These are phyloP conservation scores for Donacobius atricapilla DNA, from an alignment of 2,113 vertebrate genomes.

Conservation along the genomic window DNA sequence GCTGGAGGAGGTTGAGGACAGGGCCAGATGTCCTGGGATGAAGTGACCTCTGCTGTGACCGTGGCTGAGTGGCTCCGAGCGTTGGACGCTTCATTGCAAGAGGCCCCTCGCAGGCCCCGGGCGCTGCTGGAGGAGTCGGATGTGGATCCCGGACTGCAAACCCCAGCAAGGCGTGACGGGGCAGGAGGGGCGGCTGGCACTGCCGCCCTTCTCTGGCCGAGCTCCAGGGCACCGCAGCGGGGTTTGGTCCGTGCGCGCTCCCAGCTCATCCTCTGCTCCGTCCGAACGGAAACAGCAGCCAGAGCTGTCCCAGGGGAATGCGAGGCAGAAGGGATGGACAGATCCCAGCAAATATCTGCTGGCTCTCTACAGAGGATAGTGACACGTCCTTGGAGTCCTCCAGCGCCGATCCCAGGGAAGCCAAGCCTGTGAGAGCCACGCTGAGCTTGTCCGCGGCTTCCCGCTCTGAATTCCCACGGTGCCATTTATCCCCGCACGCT, in stretches of 20 bases:
- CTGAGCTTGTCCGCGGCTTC: background rate
- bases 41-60: background rate
- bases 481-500: background rate
- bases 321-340: background rate
- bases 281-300: background rate
- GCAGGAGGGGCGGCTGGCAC: background rate
- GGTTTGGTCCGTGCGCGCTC: accelerated
- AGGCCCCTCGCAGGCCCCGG: accelerated
- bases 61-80: accelerated
- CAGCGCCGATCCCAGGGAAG: background rate
- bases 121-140: background rate
- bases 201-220: background rate
- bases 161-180: background rate
- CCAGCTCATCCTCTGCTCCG: accelerated
- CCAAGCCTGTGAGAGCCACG: background rate
- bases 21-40: background rate
- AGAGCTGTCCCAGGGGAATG: background rate
- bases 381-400: background rate
- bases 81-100: accelerated
- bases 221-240: background rate
- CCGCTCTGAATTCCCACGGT: background rate
- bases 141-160: background rate
- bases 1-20: background rate
- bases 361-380: background rate
- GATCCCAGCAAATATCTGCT: slow-evolving; percentile 3